These are phyloP conservation scores for Coptotermes formosanus DNA, from an alignment of 1,140 invertebrate species.

Conservation along the genomic window DNA sequence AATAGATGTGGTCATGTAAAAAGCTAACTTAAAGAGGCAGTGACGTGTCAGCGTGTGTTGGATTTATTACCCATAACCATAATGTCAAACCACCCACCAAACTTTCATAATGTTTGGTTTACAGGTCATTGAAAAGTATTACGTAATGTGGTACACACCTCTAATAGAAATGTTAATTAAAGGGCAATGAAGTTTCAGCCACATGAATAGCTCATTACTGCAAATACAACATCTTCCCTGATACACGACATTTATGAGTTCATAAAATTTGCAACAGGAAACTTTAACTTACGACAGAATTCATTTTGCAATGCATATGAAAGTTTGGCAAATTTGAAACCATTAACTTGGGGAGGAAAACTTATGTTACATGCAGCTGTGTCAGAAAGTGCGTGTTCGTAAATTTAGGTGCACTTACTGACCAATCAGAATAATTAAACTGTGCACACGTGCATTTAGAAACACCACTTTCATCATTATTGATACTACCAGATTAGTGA, in stretches of 20 bases:
- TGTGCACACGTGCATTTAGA: too few relatives aligned
- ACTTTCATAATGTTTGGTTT: background rate
- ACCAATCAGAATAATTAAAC: too few relatives aligned
- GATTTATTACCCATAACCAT: slow-evolving; percentile 17
- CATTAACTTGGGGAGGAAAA: too few relatives aligned
- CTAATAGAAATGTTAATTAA: background rate
- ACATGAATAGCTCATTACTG: background rate
- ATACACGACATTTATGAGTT: background rate
- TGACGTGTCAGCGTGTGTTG: background rate
- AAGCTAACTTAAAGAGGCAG: background rate
- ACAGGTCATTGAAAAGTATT: background rate
- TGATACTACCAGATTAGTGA: too few relatives aligned
- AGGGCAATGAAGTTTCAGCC: background rate
- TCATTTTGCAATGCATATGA: too few relatives aligned
- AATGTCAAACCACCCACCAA: background rate
- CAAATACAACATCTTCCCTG: background rate
- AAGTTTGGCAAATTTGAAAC: too few relatives aligned
- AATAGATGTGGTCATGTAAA: background rate
- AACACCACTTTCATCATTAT: too few relatives aligned
- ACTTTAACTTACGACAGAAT: too few relatives aligned
- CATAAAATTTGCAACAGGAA: background rate
- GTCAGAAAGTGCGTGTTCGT: too few relatives aligned
- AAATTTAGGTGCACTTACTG: too few relatives aligned
- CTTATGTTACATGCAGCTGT: too few relatives aligned
- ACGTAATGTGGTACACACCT: background rate